Conservation (phyloP, 2,113 vertebrate species). For the Marmota flaviventris region DNA sequence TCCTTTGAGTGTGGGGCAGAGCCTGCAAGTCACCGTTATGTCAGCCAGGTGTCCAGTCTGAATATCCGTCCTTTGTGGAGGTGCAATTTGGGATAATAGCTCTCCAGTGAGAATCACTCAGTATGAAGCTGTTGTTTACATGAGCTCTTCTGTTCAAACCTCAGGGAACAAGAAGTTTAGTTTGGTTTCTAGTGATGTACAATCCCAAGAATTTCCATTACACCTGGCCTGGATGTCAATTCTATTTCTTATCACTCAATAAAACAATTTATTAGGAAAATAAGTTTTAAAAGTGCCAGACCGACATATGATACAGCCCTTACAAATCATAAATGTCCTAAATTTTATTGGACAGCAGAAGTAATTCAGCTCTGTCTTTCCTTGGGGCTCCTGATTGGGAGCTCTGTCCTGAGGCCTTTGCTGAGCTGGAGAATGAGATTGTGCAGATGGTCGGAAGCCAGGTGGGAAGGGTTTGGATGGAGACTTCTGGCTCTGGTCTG, state of each 20-base stretch:
- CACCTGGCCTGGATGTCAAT: conserved; percentile 79
- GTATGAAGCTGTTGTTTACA: conserved; percentile 75
- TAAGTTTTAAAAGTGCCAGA: conserved; percentile 76
- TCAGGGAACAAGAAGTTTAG: conserved; percentile 49
- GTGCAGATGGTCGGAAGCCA: not conserved
- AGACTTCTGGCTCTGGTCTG: not conserved
- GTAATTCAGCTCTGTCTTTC: conserved; percentile 59
- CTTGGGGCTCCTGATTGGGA: conserved; percentile 43
- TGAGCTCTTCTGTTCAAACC: conserved; percentile 51
- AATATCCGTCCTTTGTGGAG: conserved; percentile 48
- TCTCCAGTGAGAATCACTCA: conserved; percentile 79
- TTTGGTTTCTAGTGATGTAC: conserved; percentile 65
- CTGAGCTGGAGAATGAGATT: not conserved
- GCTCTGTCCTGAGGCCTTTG: not conserved
- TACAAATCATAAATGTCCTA: conserved; percentile 76
- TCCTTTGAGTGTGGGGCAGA: not conserved
- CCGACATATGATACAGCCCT: conserved; percentile 10
- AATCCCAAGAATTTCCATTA: conserved; percentile 83
- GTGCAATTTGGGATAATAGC: conserved; percentile 66
- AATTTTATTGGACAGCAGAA: conserved; percentile 68
- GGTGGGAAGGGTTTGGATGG: not conserved
- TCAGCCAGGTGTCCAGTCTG: conserved; percentile 56
- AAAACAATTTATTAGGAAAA: conserved; percentile 83
- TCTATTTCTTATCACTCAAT: conserved; percentile 84
- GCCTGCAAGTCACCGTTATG: not conserved